Percentiles rank a stretch among this genome's conserved stretches.
phyloP scores from a whole-genome alignment of 2,113 vertebrate genomes.

The Phyllopteryx taeniolatus region DNA sequence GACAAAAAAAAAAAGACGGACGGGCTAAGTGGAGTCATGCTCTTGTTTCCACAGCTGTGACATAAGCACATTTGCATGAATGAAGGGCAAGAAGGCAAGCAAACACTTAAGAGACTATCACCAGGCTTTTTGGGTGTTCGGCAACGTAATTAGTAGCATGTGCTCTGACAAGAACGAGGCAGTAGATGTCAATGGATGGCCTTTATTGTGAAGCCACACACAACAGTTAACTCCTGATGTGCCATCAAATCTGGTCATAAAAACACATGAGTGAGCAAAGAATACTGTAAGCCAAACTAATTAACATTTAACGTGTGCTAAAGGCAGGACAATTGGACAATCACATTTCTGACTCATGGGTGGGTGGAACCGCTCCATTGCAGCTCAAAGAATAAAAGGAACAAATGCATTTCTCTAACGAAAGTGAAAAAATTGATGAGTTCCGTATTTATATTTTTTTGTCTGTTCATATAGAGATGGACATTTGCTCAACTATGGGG shows the following conservation, averaged over 20 bases:
- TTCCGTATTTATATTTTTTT: too few relatives aligned
- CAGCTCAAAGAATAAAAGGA: too few relatives aligned
- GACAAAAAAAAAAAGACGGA: conserved; percentile 38
- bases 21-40: conserved; percentile 62
- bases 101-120: conserved; percentile 17
- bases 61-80: conserved; percentile 18
- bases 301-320: too few relatives aligned
- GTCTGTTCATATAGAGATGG: not conserved
- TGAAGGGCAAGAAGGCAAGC: not conserved
- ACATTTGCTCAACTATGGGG: not conserved
- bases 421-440: too few relatives aligned
- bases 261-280: not conserved
- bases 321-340: not conserved
- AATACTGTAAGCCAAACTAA: not conserved
- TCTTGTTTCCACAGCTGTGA: conserved; percentile 70
- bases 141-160: not conserved
- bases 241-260: not conserved
- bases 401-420: too few relatives aligned
- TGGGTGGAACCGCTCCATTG: too few relatives aligned
- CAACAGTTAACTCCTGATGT: too few relatives aligned
- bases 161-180: not conserved
- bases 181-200: not conserved
- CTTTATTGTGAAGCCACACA: not conserved
- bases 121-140: not conserved
- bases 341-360: not conserved